phyloP scores from a whole-genome alignment of 2,797 vertebrate genomes.

The Austrolebias charrua region DNA sequence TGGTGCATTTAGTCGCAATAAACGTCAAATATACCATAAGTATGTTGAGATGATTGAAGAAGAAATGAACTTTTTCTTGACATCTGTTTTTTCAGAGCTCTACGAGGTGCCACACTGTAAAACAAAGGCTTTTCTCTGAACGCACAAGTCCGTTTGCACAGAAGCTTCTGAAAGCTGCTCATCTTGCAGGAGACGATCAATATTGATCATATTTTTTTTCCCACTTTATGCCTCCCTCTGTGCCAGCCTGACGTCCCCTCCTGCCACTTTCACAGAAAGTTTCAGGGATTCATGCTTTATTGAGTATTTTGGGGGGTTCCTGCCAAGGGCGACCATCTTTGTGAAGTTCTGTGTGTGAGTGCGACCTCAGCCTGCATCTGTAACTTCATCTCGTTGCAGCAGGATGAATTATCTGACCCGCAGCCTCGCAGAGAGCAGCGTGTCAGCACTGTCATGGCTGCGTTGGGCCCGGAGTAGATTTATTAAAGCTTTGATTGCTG shows the following conservation, averaged over 20 bases:
- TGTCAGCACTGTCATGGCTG: conserved; percentile 21
- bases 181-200: conserved; percentile 30
- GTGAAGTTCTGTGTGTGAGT: conserved; percentile 12
- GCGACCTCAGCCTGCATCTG: conserved; percentile 3
- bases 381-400: conserved; percentile 20
- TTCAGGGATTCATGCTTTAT: conserved; percentile 60
- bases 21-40: no score
- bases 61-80: no score
- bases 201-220: conserved; percentile 49
- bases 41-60: no score
- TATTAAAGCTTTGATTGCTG: conserved; percentile 23
- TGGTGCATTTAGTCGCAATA: no score
- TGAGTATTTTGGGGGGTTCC: conserved; percentile 26
- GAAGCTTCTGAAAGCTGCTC: no score
- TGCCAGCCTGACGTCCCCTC: conserved; percentile 41
- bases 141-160: no score
- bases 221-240: conserved; percentile 41
- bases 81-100: no score
- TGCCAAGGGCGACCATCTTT: conserved; percentile 43
- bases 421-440: not conserved
- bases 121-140: no score
- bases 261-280: conserved; percentile 42
- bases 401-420: conserved; percentile 30
- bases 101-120: no score
- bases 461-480: conserved; percentile 21